Evolutionary conservation across 2,113 vertebrate species (phyloP), one percentile per base, ranked within the genome.

Genomic region (Pipra filicauda): DNA sequence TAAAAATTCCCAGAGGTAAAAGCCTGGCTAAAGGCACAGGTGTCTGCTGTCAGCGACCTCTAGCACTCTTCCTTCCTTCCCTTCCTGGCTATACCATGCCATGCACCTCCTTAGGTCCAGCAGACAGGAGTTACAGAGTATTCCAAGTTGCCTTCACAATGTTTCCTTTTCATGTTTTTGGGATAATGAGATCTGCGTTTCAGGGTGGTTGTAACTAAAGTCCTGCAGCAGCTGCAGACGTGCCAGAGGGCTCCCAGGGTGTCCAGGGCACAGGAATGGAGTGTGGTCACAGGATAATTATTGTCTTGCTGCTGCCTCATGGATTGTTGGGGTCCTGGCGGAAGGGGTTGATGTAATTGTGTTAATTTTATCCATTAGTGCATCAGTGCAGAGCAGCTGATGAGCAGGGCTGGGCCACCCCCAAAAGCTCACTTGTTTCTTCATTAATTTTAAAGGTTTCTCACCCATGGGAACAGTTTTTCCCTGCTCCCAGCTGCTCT

Each of bases 341-440:
- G 81, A 37, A 76, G 51, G 39, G 4, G 65, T 90, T 90, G 95
- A 91, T 96, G 90, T 94, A 76, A 93, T 24, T 19, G 87, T 11
- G 80, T 82, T 94, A 85, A 69, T 97, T 96, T 97, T 95, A 91
- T 94, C 91, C n/a, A 0, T 46, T 81, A 58, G 55, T 84, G 95
- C 83, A 49, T 43, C 72, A 71, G 31, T 78, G 46, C 65, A 4
- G 35, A 96, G 76, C 95, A 95, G 96, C 96, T 96, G 94, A 92
- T 93, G 94, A 96, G 90, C 78, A 76, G 87, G 85, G 26, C 85
- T 84, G 81, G 41, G 35, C 59, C 41, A 37, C 19, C 37, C 62
- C 58, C n/a, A 46, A 46, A 46, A 76, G 31, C 22, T 79, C 24
- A 8, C 49, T 72, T 39, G 13, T 37, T 72, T 46, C 37, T 46